Evolutionary conservation across 2,113 vertebrate genomes (phyloP), one percentile per base, ranked within the genome.

Genomic region (Podarcis cretensis): DNA sequence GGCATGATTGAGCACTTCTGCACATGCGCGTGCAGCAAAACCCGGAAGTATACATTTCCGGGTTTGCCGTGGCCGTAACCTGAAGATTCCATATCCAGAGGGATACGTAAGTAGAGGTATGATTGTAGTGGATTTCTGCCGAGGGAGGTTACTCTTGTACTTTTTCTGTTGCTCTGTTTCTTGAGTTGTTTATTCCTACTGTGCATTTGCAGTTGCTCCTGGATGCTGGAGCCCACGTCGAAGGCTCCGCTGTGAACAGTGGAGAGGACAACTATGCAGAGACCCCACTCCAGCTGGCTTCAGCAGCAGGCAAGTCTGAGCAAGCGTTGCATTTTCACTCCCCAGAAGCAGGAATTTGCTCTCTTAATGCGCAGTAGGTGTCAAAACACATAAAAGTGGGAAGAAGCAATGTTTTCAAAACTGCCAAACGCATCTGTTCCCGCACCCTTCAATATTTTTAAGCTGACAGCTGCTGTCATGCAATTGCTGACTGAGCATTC

Each of bases 251-350:
- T 0, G 96, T 98, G 10, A 98, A 96, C 88, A 97, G 98, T 0
- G 98, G 98, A 0, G 99, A 99, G 91, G 98, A 99, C 95, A 99
- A 97, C 93, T 98, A 97, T 0, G 97, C 98, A 0, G 99, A 99
- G 95, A 99, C 98, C 0, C 99, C 99, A 0, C 95, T 99, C 65
- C 99, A 99, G 96, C 97, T 99, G 94, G 98, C 99, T 21, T 99
- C 99, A 0, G 98, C 99, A 23, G 99, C 99, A 94, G 99, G 99
- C 99, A 96, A 90, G 97, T 89, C 84, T 63, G 0, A 12, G 0
- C 23, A 69, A 9, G 1, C 18, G 9, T 48, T 2, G 3, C 73
- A 6, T 2, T 0, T 35, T 71, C 12, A 1, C 54, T 59, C 69
- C 0, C 9, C 40, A 65, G 80, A 37, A 75, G 0, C 71, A 43